These are phyloP conservation scores for Holothuria scabra DNA, from an alignment of 53 echinoderm and acorn worm species.

Conservation along the genomic window DNA sequence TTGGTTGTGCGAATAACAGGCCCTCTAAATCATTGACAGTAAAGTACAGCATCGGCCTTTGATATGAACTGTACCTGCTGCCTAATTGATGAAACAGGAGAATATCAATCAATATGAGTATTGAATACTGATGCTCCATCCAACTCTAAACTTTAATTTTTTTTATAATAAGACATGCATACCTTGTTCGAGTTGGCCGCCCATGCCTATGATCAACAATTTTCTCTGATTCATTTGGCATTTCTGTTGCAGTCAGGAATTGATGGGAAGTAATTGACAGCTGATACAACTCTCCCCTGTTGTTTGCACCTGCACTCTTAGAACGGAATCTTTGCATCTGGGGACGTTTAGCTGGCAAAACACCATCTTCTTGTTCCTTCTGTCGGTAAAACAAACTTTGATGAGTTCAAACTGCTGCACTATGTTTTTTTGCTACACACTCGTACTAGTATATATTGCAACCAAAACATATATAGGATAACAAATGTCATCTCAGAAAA, in stretches of 20 bases:
- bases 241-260: slow-evolving; percentile 94
- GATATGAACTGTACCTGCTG: too few relatives aligned
- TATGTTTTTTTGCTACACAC: too few relatives aligned
- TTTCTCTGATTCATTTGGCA: slow-evolving; percentile 84
- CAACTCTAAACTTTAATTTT: not conserved
- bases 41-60: too few relatives aligned
- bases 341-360: slow-evolving; percentile 60
- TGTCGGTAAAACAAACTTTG: not conserved
- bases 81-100: too few relatives aligned
- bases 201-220: slow-evolving; percentile 82
- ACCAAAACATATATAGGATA: too few relatives aligned
- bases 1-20: too few relatives aligned
- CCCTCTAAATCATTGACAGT: too few relatives aligned
- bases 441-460: too few relatives aligned
- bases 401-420: too few relatives aligned
- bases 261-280: slow-evolving; percentile 86
- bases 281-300: slow-evolving; percentile 59
- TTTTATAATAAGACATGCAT: not conserved
- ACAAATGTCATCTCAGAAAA: too few relatives aligned
- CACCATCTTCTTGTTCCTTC: slow-evolving; percentile 86
- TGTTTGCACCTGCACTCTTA: slow-evolving; percentile 48
- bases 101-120: too few relatives aligned
- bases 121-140: too few relatives aligned
- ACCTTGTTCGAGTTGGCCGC: slow-evolving; percentile 95
- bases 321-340: slow-evolving; percentile 40